Percentiles rank a stretch among this genome's conserved stretches.
Conservation (phyloP, 2,888 invertebrate species). For the Drosophila monieri region DNA sequence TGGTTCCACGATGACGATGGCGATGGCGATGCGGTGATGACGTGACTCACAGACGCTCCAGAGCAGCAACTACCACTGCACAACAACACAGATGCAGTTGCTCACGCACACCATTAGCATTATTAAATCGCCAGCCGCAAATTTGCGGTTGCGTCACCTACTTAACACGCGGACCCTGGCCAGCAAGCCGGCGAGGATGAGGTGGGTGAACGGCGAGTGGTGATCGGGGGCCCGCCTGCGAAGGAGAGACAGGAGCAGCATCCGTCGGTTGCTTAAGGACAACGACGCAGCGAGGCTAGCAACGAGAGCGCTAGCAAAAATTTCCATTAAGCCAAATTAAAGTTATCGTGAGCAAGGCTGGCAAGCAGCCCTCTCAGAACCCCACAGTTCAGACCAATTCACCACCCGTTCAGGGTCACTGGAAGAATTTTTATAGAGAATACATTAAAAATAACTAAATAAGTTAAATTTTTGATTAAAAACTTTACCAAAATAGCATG, state of each 20-base stretch:
- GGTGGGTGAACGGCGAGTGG: neutral
- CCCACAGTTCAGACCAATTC: slow-evolving; percentile 14
- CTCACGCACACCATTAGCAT: slow-evolving; percentile 56
- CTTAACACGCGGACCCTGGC: slow-evolving; percentile 54
- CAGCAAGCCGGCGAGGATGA: slow-evolving; percentile 14
- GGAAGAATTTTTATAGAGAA: neutral
- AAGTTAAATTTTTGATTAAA: neutral
- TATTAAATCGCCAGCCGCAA: slow-evolving; percentile 77
- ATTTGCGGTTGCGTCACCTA: slow-evolving; percentile 81
- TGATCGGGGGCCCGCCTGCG: neutral
- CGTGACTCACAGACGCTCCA: slow-evolving; percentile 56
- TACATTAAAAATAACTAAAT: neutral
- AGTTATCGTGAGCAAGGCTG: slow-evolving; percentile 67
- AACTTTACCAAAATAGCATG: neutral
- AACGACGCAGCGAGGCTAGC: slow-evolving; percentile 13
- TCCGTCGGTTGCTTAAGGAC: slow-evolving; percentile 45
- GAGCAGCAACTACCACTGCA: slow-evolving; percentile 23
- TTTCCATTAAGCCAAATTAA: slow-evolving; percentile 79
- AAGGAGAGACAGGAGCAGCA: slow-evolving; percentile 10
- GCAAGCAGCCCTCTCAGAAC: slow-evolving; percentile 22
- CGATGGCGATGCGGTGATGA: slow-evolving; percentile 37
- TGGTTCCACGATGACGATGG: slow-evolving; percentile 54
- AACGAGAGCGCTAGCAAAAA: slow-evolving; percentile 48
- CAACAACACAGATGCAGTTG: slow-evolving; percentile 34
- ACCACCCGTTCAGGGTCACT: slow-evolving; percentile 15